phyloP scores from a whole-genome alignment of 2,888 invertebrate genomes.

The Epinotia nisella region DNA sequence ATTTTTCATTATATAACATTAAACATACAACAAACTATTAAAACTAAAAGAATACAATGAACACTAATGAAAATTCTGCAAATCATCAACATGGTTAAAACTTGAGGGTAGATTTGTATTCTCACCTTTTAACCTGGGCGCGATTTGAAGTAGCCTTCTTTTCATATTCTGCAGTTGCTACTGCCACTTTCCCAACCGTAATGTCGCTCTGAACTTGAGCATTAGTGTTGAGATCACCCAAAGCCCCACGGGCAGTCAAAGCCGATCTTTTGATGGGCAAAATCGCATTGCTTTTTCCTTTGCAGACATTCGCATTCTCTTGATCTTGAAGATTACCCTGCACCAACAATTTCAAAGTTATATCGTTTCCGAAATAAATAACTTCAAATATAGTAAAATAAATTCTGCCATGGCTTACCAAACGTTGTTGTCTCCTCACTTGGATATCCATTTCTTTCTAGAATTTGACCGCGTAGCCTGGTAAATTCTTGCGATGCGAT shows the following conservation, averaged over 20 bases:
- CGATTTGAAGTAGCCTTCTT: conserved; percentile 67
- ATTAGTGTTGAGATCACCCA: conserved; percentile 77
- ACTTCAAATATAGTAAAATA: neutral
- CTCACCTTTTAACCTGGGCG: conserved; percentile 62
- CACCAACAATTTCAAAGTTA: conserved; percentile 14
- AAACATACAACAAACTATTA: neutral
- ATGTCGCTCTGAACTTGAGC: conserved; percentile 67
- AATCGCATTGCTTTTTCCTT: conserved; percentile 63
- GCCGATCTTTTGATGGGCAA: conserved; percentile 67
- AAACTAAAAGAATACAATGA: neutral
- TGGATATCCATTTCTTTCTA: conserved; percentile 51
- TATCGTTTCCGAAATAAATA: neutral
- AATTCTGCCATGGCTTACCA: conserved; percentile 57
- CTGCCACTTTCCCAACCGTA: conserved; percentile 66
- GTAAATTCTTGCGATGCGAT: neutral
- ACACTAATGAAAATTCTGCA: conserved; percentile 12
- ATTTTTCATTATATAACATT: neutral
- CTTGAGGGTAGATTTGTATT: conserved; percentile 51
- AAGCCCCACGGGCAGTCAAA: conserved; percentile 67
- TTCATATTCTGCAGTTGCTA: conserved; percentile 69
- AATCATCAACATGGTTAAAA: conserved; percentile 15
- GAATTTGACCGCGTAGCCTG: neutral
- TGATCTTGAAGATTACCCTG: conserved; percentile 71
- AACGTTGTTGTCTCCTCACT: conserved; percentile 62
- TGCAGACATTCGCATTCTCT: conserved; percentile 69